A percentile compares a stretch with the other conserved stretches of the same genome.
Evolutionary conservation across 2,888 invertebrate genomes (phyloP).

Genomic region (Ormyrus labotus): DNA sequence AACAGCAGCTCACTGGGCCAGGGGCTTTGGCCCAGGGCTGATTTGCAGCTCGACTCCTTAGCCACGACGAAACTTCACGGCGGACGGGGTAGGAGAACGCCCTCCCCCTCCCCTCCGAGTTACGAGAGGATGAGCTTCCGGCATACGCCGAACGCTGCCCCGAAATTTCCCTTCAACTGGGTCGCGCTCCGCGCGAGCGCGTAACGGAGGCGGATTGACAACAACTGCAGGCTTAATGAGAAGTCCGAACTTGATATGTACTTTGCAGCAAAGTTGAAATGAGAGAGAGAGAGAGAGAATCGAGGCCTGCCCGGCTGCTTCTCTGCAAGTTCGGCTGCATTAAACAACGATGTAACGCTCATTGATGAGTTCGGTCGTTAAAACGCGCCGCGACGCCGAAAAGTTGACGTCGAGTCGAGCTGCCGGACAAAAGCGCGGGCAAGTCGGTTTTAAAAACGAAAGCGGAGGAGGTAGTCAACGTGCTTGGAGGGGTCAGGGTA

Average conservation of each 20-base stretch:
- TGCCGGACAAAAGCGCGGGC: neutral
- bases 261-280: constrained; percentile 33
- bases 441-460: too few species aligned
- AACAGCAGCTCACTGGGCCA: neutral
- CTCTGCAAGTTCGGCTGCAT: neutral
- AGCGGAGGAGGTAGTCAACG: too few species aligned
- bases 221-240: constrained; percentile 47
- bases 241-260: constrained; percentile 51
- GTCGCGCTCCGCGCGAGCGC: constrained; percentile 21
- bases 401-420: neutral
- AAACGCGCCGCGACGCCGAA: constrained; percentile 1
- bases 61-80: constrained; percentile 31
- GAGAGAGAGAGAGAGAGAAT: neutral
- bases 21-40: constrained; percentile 32
- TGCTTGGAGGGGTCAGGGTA: too few species aligned
- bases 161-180: constrained; percentile 40
- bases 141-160: neutral
- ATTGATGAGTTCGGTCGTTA: constrained; percentile 41
- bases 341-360: constrained; percentile 31
- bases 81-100: neutral
- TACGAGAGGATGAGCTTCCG: constrained; percentile 38
- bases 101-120: neutral
- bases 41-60: constrained; percentile 34
- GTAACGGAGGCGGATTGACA: constrained; percentile 26
- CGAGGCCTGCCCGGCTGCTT: neutral